A percentile compares a stretch with the other conserved stretches of the same genome.
phyloP scores from a whole-genome alignment of 2,797 vertebrate species.

The Molossus molossus region DNA sequence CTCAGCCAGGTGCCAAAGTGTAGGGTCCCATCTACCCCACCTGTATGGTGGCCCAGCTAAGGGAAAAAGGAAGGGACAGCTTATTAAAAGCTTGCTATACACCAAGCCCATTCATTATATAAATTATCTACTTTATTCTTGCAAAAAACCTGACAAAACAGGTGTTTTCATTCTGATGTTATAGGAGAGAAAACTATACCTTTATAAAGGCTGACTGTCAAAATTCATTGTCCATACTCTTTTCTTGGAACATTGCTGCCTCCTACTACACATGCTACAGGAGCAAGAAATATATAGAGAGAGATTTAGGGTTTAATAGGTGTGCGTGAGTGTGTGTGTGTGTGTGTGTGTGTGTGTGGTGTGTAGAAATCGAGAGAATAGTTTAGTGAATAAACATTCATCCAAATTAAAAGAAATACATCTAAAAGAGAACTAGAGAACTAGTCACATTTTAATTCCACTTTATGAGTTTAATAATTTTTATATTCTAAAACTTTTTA shows the following conservation, averaged over 20 bases:
- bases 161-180: neutral
- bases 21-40: neutral
- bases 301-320: neutral
- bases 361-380: neutral
- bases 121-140: constrained; percentile 10
- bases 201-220: neutral
- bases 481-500: constrained; percentile 56
- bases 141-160: neutral
- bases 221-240: neutral
- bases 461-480: constrained; percentile 63
- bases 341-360: neutral
- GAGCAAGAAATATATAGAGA: neutral
- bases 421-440: neutral
- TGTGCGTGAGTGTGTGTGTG: neutral
- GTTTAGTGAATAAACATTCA: constrained; percentile 48
- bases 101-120: neutral
- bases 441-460: constrained; percentile 39
- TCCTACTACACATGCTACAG: neutral
- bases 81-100: neutral
- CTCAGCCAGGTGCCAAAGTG: neutral
- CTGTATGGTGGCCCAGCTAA: neutral
- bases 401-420: constrained; percentile 57
- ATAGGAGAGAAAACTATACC: constrained; percentile 3
- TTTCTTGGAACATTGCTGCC: neutral
- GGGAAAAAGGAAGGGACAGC: neutral